phyloP scores from a whole-genome alignment of 2,113 vertebrate species.

The Anguilla rostrata region DNA sequence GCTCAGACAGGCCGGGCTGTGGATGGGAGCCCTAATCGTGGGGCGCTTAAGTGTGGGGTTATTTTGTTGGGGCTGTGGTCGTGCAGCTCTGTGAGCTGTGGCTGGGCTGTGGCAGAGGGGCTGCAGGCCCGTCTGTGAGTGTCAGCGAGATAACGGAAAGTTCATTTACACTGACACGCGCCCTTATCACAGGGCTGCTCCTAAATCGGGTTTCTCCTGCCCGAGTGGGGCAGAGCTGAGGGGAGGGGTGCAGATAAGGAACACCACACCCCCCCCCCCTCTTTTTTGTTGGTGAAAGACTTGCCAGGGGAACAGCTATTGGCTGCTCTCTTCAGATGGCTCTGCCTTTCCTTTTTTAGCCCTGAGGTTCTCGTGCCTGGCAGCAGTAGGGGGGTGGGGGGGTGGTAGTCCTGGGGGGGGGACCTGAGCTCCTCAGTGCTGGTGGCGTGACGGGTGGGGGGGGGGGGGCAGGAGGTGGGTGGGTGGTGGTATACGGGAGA shows the following conservation, averaged over 20 bases:
- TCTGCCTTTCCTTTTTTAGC: constrained; percentile 93
- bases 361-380: constrained; percentile 79
- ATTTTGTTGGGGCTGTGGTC: not conserved
- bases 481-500: constrained; percentile 70
- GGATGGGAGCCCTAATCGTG: no score
- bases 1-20: no score
- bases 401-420: constrained; percentile 31
- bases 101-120: not conserved
- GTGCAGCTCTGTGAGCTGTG: not conserved
- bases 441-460: constrained; percentile 74
- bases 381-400: constrained; percentile 44
- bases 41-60: not conserved
- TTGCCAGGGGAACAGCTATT: constrained; percentile 70
- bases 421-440: constrained; percentile 80
- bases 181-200: constrained; percentile 53
- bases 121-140: constrained; percentile 39
- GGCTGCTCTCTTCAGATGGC: constrained; percentile 83
- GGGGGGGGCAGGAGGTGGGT: constrained; percentile 62
- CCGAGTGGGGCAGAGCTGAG: not conserved
- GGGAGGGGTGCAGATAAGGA: constrained; percentile 23
- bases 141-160: constrained; percentile 67
- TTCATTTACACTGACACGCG: constrained; percentile 51
- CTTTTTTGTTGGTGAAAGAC: constrained; percentile 59
- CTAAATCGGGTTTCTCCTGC: constrained; percentile 31
- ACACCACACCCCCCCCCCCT: constrained; percentile 30